phyloP scores from a whole-genome alignment of 2,888 invertebrate genomes.

The Philereme vetulata region DNA sequence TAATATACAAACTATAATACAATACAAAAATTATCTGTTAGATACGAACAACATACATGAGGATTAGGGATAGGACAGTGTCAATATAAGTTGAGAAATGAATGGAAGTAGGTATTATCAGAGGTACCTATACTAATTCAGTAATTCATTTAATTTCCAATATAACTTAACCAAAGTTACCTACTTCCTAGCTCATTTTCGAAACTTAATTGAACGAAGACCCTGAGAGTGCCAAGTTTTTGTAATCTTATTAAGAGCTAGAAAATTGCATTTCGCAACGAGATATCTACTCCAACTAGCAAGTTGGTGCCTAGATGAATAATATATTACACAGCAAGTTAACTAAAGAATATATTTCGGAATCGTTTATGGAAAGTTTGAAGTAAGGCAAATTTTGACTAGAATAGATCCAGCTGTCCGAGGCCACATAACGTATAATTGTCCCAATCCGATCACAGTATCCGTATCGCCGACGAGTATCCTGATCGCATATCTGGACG shows the following conservation, averaged over 20 bases:
- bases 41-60: too few species aligned
- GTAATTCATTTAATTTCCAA: background rate
- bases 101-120: background rate
- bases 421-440: too few species aligned
- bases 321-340: slow-evolving; percentile 28
- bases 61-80: too few species aligned
- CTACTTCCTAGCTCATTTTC: slow-evolving; percentile 14
- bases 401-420: background rate
- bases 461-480: too few species aligned
- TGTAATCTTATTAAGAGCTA: slow-evolving; percentile 51
- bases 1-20: too few species aligned
- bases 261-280: slow-evolving; percentile 46
- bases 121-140: background rate
- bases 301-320: slow-evolving; percentile 12
- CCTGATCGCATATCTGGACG: too few species aligned
- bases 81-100: background rate
- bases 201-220: slow-evolving; percentile 38
- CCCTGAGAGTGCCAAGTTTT: slow-evolving; percentile 43
- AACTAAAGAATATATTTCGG: background rate
- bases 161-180: slow-evolving; percentile 16
- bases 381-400: background rate
- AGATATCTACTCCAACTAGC: slow-evolving; percentile 37
- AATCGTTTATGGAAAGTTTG: background rate
- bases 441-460: too few species aligned
- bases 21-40: too few species aligned